A percentile compares a stretch with the other conserved stretches of the same genome.
Evolutionary conservation across 2,113 vertebrate species (phyloP).

Genomic region (Nyctibius bracteatus): DNA sequence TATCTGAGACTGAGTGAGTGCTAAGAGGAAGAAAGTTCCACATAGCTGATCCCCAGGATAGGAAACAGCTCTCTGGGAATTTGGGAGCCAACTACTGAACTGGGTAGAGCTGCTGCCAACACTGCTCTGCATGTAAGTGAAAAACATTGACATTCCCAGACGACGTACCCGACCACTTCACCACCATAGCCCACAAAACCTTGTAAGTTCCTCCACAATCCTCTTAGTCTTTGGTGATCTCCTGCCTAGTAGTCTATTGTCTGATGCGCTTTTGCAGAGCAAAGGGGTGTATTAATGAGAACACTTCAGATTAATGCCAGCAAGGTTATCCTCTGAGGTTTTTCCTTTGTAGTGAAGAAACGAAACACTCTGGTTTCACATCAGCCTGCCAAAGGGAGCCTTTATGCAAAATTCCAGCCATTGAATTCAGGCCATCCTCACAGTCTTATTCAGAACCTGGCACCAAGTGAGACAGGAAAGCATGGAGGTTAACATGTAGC

Average conservation of each 20-base stretch:
- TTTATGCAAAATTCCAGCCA: not conserved
- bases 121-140: not conserved
- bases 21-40: not conserved
- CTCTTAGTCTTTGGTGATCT: not conserved
- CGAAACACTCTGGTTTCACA: not conserved
- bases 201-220: not conserved
- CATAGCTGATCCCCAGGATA: not conserved
- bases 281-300: not conserved
- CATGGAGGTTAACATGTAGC: not conserved
- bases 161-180: not conserved
- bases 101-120: not conserved
- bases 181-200: not conserved
- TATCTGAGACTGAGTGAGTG: fast-evolving
- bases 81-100: not conserved
- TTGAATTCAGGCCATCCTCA: not conserved
- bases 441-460: not conserved
- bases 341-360: not conserved
- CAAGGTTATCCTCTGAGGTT: not conserved
- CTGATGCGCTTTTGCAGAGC: not conserved
- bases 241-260: not conserved
- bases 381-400: not conserved
- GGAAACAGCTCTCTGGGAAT: not conserved
- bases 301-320: not conserved
- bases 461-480: not conserved
- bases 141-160: not conserved